These are phyloP conservation scores for Agrotis puta DNA, from an alignment of 2,888 invertebrate genomes.

Conservation along the genomic window DNA sequence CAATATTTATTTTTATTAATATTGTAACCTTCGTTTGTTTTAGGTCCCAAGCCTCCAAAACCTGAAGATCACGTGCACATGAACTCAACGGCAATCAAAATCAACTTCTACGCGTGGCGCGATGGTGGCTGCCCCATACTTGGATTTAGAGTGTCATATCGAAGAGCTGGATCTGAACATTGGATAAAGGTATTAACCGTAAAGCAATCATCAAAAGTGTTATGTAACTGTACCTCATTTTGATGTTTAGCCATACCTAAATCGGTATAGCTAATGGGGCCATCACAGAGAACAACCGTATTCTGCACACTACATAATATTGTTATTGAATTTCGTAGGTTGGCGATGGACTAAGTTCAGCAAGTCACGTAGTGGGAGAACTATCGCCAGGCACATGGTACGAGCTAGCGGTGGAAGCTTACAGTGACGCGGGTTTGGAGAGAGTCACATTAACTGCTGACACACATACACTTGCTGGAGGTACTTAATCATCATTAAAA, in stretches of 20 bases:
- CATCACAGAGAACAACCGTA: not conserved
- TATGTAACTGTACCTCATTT: too few species aligned
- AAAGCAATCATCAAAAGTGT: not conserved
- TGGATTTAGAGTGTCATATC: slow-evolving; percentile 93
- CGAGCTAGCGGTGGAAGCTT: slow-evolving; percentile 91
- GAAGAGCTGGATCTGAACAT: slow-evolving; percentile 90
- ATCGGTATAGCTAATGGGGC: not conserved
- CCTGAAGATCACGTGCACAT: slow-evolving; percentile 93
- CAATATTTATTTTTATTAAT: not conserved
- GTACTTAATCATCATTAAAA: slow-evolving; percentile 64
- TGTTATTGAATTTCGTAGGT: slow-evolving; percentile 72
- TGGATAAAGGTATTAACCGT: slow-evolving; percentile 84
- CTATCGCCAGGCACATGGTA: slow-evolving; percentile 92
- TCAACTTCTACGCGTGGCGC: slow-evolving; percentile 95
- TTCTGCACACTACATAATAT: not conserved
- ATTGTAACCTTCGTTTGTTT: slow-evolving; percentile 4
- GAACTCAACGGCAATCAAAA: slow-evolving; percentile 94
- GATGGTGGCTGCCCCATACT: slow-evolving; percentile 95
- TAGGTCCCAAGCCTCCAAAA: slow-evolving; percentile 93
- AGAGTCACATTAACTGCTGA: slow-evolving; percentile 90
- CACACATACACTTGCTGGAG: slow-evolving; percentile 91
- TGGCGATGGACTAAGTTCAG: slow-evolving; percentile 83
- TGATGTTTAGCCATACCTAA: too few species aligned
- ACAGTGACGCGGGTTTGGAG: slow-evolving; percentile 92
- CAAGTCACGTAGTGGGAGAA: slow-evolving; percentile 88